Conservation (phyloP, 2,113 vertebrate species). For the Deroptyus accipitrinus region DNA sequence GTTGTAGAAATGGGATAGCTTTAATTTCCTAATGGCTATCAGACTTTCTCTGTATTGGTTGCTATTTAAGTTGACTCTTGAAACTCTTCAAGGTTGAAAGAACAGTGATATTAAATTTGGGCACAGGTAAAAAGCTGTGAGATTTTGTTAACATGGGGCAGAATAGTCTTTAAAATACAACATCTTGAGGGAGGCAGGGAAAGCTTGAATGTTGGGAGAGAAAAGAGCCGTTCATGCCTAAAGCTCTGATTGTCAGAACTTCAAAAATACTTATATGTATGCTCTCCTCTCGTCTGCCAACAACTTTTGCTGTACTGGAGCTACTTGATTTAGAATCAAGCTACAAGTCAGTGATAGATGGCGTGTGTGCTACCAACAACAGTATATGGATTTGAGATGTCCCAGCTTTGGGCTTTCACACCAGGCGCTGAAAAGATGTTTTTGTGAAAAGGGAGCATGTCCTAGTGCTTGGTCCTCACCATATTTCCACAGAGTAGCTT, state of each 20-base stretch:
- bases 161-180: not conserved
- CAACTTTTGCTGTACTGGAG: not conserved
- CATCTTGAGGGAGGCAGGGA: not conserved
- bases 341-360: not conserved
- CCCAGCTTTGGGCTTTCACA: not conserved
- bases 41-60: not conserved
- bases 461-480: not conserved
- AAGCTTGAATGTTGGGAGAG: not conserved
- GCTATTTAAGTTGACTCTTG: not conserved
- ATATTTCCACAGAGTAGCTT: not conserved
- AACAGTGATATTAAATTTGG: not conserved
- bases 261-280: not conserved
- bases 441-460: not conserved
- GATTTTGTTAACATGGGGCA: not conserved
- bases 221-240: not conserved
- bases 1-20: not conserved
- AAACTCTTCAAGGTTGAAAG: not conserved
- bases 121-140: not conserved
- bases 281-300: not conserved
- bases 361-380: not conserved
- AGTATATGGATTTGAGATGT: not conserved
- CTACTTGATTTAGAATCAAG: not conserved
- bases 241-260: not conserved
- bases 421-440: not conserved
- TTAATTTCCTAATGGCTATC: not conserved